These are phyloP conservation scores for Forficula auricularia DNA, from an alignment of 1,140 invertebrate genomes.

Conservation along the genomic window DNA sequence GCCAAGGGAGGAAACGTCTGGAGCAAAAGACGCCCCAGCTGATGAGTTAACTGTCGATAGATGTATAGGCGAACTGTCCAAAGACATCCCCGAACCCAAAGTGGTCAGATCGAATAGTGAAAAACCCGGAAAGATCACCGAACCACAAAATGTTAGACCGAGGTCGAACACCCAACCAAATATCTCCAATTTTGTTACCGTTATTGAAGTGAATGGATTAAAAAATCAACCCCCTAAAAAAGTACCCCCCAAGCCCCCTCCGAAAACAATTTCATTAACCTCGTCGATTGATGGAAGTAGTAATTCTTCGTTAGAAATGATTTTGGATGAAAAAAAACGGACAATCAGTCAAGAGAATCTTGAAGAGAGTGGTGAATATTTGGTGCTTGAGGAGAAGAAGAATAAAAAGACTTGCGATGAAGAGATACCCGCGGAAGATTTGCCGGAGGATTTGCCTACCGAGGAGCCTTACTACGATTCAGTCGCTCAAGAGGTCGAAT, in stretches of 20 bases:
- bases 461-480: conserved; percentile 69
- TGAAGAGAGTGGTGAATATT: conserved; percentile 23
- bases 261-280: conserved; percentile 16
- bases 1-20: no score
- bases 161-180: conserved; percentile 21
- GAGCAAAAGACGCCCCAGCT: no score
- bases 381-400: conserved; percentile 29
- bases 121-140: conserved; percentile 1
- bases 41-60: no score
- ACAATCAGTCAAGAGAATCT: conserved; percentile 21
- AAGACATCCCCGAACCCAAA: conserved; percentile 15
- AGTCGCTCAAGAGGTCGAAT: conserved; percentile 61
- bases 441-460: conserved; percentile 19
- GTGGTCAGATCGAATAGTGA: conserved; percentile 6
- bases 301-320: neutral
- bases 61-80: conserved; percentile 35
- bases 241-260: conserved; percentile 23
- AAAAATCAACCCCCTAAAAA: conserved; percentile 14
- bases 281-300: conserved; percentile 10
- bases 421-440: conserved; percentile 26
- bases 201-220: conserved; percentile 61
- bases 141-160: neutral
- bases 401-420: conserved; percentile 27
- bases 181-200: conserved; percentile 61
- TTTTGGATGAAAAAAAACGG: conserved; percentile 24